These are phyloP conservation scores for Dicerorhinus sumatrensis DNA, from an alignment of 2,113 vertebrate species.

Conservation along the genomic window DNA sequence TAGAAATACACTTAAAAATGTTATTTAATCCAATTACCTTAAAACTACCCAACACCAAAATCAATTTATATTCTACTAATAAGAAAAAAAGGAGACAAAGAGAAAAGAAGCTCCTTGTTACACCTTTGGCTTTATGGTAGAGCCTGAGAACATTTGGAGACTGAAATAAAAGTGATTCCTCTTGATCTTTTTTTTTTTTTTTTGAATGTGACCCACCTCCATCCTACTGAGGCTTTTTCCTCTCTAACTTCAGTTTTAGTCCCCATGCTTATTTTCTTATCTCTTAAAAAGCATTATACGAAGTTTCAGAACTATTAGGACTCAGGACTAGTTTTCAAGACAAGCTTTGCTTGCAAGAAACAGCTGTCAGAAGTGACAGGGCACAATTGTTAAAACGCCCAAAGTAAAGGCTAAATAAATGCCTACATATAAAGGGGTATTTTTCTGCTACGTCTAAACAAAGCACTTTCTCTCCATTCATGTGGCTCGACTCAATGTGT, in stretches of 20 bases:
- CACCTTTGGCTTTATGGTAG: not conserved
- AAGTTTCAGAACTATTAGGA: constrained; percentile 40
- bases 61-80: not conserved
- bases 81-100: not conserved
- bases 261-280: not conserved
- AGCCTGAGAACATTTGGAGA: not conserved
- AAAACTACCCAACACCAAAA: not conserved
- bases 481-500: not conserved
- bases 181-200: not conserved
- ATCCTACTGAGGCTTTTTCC: not conserved
- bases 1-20: not conserved
- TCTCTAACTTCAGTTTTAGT: constrained; percentile 7
- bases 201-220: not conserved
- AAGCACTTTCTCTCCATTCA: constrained; percentile 41
- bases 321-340: constrained; percentile 52
- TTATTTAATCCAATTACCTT: not conserved
- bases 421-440: constrained; percentile 46
- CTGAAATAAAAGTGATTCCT: not conserved
- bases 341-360: constrained; percentile 47
- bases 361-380: constrained; percentile 69
- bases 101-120: not conserved
- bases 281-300: not conserved
- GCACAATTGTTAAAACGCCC: constrained; percentile 61
- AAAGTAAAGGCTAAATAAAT: constrained; percentile 74
- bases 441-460: constrained; percentile 65